phyloP scores from a whole-genome alignment of 2,888 invertebrate genomes.

The Stenolophus ochropezus region DNA sequence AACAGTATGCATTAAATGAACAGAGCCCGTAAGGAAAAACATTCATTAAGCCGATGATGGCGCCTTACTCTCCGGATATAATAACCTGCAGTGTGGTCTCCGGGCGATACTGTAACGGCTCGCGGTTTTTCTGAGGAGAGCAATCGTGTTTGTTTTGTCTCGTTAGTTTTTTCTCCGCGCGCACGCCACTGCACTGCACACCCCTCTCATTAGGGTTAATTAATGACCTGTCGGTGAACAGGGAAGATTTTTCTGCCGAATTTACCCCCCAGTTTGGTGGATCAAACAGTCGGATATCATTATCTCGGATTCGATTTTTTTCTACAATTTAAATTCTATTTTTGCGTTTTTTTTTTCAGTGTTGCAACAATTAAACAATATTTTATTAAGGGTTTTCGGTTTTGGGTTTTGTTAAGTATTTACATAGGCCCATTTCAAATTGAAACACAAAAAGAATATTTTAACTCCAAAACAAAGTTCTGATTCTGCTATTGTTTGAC shows the following conservation, averaged over 20 bases:
- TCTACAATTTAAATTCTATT: too few species aligned
- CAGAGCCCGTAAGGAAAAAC: neutral
- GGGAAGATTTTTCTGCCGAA: slow-evolving; percentile 8
- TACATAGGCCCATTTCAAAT: too few species aligned
- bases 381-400: too few species aligned
- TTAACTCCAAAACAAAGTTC: too few species aligned
- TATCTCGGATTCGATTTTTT: neutral
- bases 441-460: too few species aligned
- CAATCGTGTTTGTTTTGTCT: slow-evolving; percentile 15
- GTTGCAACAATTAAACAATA: too few species aligned
- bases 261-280: neutral
- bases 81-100: neutral
- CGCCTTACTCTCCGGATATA: neutral
- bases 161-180: slow-evolving; percentile 14
- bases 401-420: too few species aligned
- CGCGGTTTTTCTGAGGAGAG: slow-evolving; percentile 15
- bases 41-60: neutral
- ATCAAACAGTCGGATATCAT: neutral
- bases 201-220: slow-evolving; percentile 31
- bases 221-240: slow-evolving; percentile 17
- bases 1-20: slow-evolving; percentile 4
- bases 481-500: too few species aligned
- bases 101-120: neutral
- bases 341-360: too few species aligned
- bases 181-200: neutral